Evolutionary conservation across 1,140 invertebrate genomes (phyloP), one percentile per base, ranked within the genome.

Genomic region (Ceratosolen solmsi): DNA sequence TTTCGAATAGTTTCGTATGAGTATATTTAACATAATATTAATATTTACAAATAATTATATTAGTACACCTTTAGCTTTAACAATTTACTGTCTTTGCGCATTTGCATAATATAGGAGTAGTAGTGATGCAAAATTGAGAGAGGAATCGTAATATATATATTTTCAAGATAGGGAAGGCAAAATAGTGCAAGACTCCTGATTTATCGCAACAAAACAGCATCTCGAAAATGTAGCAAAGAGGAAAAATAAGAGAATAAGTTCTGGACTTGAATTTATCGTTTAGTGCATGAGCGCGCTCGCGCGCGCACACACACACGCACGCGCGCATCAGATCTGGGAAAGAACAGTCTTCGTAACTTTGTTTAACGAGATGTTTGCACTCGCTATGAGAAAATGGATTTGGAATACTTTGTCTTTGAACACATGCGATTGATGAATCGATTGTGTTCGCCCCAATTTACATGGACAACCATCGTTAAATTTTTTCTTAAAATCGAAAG

Each of bases 251-350:
- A 71, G 65, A 41, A 71, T 25, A 27, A 51, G 41, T 27, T 49
- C 11, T 17, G 17, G 70, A 72, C 2, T 73, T 54, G 49, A 56
- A 54, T 73, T 73, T n/a, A 73, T 73, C 51, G 20, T n/a, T 36
- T 1, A 15, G 9, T 65, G 4, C 49, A n/a, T n/a, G n/a, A n/a
- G n/a, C n/a, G n/a, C n/a, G n/a, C n/a, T n/a, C n/a, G 15, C 20
- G 9, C n/a, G 4, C 27, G 15, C 20, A 68, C 9, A 70, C 30
- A 51, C 58, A 11, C n/a, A n/a, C n/a, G n/a, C n/a, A n/a, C 30
- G 13, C 20, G 72, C 22, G 25, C 0, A 56, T 3, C n/a, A 11
- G 1, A 30, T 2, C 58, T 30, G 8, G 13, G 33, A 74, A 36
- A 56, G 25, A 54, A 27, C 9, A 58, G 51, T 49, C 33, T 36